These are phyloP conservation scores for Silurus meridionalis DNA, from an alignment of 2,113 vertebrate species.

Conservation along the genomic window DNA sequence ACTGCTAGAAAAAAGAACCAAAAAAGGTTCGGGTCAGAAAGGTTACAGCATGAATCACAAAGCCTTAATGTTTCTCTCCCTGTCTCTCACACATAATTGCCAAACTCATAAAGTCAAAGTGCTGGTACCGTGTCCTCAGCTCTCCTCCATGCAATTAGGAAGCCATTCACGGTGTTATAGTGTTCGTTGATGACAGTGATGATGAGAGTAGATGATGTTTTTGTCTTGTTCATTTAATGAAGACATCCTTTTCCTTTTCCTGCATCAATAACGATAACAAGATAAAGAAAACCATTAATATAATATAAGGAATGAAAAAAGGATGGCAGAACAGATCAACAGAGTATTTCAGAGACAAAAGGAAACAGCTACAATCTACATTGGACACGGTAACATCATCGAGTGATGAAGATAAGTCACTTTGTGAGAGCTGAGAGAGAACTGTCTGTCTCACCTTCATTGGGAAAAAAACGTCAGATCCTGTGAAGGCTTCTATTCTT, in stretches of 20 bases:
- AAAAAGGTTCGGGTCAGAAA: slow-evolving; percentile 16
- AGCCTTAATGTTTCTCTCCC: not conserved
- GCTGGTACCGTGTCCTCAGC: not conserved
- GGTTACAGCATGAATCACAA: slow-evolving; percentile 21
- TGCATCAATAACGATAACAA: not conserved
- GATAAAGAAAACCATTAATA: not conserved
- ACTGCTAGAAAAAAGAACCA: not conserved
- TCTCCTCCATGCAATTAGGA: slow-evolving; percentile 7
- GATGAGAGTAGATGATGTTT: slow-evolving; percentile 12
- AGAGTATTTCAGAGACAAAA: not conserved
- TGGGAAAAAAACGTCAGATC: not conserved
- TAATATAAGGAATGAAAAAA: not conserved
- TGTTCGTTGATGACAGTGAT: slow-evolving; percentile 2
- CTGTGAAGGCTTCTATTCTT: not conserved
- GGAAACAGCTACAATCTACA: not conserved
- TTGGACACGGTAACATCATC: not conserved
- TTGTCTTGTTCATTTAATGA: slow-evolving; percentile 11
- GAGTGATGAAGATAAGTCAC: not conserved
- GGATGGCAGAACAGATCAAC: not conserved
- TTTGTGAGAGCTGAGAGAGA: not conserved
- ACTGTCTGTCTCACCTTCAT: not conserved
- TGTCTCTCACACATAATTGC: slow-evolving; percentile 11
- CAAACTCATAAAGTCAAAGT: slow-evolving; percentile 9
- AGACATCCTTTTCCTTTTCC: not conserved
- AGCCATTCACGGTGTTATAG: not conserved